Percentiles rank a stretch among this genome's conserved stretches.
Conservation (phyloP, 2,888 invertebrate species). For the Leptinotarsa rubiginosa region DNA sequence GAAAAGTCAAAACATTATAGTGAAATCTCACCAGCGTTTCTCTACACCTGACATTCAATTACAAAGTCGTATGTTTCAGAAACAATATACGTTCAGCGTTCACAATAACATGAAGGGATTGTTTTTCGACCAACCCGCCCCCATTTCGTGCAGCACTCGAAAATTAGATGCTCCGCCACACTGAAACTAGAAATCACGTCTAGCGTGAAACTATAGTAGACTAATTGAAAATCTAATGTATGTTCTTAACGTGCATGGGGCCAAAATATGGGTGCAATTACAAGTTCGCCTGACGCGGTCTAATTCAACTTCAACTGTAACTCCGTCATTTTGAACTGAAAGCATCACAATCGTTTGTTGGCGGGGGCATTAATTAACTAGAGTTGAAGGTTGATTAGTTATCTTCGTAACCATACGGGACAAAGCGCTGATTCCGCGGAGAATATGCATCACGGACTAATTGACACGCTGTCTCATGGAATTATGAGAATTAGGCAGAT, state of each 20-base stretch:
- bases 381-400: neutral
- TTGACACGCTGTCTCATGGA: constrained; percentile 1
- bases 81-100: too few relatives aligned
- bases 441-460: neutral
- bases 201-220: constrained; percentile 13
- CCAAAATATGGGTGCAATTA: constrained; percentile 22
- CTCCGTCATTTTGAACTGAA: constrained; percentile 8
- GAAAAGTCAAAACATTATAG: too few relatives aligned
- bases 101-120: neutral
- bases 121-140: neutral
- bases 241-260: constrained; percentile 17
- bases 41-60: too few relatives aligned
- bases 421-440: neutral
- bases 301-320: constrained; percentile 16
- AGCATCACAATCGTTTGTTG: constrained; percentile 18
- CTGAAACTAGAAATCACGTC: constrained; percentile 11
- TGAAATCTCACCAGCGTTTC: too few relatives aligned
- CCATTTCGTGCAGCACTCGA: constrained; percentile 3
- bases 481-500: neutral
- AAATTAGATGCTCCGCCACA: constrained; percentile 11
- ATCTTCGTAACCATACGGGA: constrained; percentile 9
- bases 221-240: constrained; percentile 25
- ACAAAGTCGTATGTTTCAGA: too few relatives aligned
- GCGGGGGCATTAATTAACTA: neutral
- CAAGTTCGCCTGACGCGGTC: constrained; percentile 21